Conservation (phyloP, 2,888 invertebrate genomes). For the Liopterus haemorrhoidalis region DNA sequence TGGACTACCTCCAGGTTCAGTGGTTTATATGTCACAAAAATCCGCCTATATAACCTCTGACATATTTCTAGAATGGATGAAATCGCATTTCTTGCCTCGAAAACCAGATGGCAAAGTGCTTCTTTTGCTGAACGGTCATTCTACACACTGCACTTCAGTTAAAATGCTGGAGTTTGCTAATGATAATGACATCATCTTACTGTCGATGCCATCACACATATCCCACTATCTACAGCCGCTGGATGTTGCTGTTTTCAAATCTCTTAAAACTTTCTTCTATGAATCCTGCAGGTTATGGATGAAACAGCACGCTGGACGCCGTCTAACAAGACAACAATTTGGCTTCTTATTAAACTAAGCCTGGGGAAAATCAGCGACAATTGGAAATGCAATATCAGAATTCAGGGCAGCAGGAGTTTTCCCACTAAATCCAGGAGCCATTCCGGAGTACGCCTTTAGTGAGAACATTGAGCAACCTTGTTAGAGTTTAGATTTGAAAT, state of each 20-base stretch:
- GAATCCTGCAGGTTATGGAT: constrained; percentile 18
- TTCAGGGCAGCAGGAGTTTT: constrained; percentile 29
- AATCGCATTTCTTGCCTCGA: constrained; percentile 34
- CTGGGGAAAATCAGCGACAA: constrained; percentile 28
- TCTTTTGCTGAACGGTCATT: constrained; percentile 36
- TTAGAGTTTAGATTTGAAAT: too few relatives aligned
- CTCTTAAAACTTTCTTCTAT: constrained; percentile 20
- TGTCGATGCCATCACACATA: constrained; percentile 25
- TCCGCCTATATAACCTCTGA: constrained; percentile 31
- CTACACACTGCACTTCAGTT: constrained; percentile 31
- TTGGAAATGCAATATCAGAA: constrained; percentile 27
- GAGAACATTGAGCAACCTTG: neutral
- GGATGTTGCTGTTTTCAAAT: constrained; percentile 21
- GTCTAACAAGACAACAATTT: constrained; percentile 25
- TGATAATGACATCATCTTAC: constrained; percentile 31
- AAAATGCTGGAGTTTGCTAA: constrained; percentile 31
- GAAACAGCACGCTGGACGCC: constrained; percentile 19
- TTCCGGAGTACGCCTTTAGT: constrained; percentile 31
- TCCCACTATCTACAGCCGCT: constrained; percentile 26
- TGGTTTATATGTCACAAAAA: constrained; percentile 32
- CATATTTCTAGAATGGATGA: constrained; percentile 31
- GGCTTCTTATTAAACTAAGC: constrained; percentile 26
- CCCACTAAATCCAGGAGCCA: constrained; percentile 29
- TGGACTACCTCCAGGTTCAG: constrained; percentile 30
- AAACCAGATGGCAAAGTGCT: constrained; percentile 35